phyloP scores from a whole-genome alignment of 2,113 vertebrate genomes.

The Lepisosteus osseus region DNA sequence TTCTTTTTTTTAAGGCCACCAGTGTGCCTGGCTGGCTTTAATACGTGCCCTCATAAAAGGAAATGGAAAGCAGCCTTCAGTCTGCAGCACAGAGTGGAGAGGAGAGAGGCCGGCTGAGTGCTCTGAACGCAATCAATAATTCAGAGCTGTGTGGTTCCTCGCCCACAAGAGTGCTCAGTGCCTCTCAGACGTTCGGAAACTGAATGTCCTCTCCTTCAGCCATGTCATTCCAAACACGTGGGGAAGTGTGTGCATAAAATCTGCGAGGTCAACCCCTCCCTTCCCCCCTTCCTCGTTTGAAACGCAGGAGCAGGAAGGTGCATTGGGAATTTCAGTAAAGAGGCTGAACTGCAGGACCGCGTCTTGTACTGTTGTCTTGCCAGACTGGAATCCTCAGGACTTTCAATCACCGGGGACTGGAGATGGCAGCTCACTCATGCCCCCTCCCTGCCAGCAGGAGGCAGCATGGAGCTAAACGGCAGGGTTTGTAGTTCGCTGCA shows the following conservation, averaged over 20 bases:
- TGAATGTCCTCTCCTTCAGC: not conserved
- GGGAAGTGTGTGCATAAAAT: not conserved
- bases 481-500: not conserved
- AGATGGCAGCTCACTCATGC: not conserved
- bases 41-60: not conserved
- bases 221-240: not conserved
- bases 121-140: conserved; percentile 2
- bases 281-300: too few species aligned
- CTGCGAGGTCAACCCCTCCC: not conserved
- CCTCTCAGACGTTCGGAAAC: not conserved
- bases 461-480: not conserved
- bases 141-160: not conserved
- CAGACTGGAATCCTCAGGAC: not conserved
- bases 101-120: not conserved
- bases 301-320: not conserved
- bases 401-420: not conserved
- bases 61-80: not conserved
- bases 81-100: not conserved
- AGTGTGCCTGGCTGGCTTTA: not conserved
- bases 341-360: not conserved
- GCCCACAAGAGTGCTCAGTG: not conserved
- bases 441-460: not conserved
- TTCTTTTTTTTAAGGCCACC: conserved; percentile 2
- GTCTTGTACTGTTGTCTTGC: not conserved
- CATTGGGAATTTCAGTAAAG: not conserved